Base-by-base conservation (phyloP, 2,113 vertebrate species). In the Telmatochromis bifrenatus region DNA sequence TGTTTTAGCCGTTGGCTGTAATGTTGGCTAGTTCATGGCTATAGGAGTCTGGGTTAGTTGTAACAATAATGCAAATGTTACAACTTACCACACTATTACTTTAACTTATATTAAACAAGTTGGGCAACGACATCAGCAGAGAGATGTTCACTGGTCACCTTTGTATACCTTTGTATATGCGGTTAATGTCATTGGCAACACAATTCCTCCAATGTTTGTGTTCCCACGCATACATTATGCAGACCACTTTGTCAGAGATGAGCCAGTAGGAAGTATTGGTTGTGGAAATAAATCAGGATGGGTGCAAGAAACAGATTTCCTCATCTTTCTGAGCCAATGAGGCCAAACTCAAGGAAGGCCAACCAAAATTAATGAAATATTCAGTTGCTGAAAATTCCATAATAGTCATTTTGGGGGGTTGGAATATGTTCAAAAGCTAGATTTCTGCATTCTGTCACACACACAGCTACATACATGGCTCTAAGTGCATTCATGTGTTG, bases 71-170 rank as follows among this genome's bases (percentile, higher is more conserved):
- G 51, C 51, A 53, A 0, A 53, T 53, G 19, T 53, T 21, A 21
- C 47, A 21, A 53, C 9, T 53, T 53, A 53, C 51, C 19, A 11
- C 51, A 53, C 51, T 21, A 21, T 54, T 54, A 21, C 51, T 54
- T 21, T 54, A 54, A 21, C n/a, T 54, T 1, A 54, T 54, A 12
- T 54, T 21, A 54, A 54, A 54, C 53, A 54, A 54, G n/a, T 23
- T 54, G n/a, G 53, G 3, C 10, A 21, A 12, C 0, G n/a, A 21
- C 19, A 1, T 21, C 51, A 53, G 51, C 51, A 21, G 51, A 53
- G 51, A 53, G 51, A 53, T 0, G 51, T 0, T 54, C 51, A 54
- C n/a, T 21, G 5, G n/a, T 54, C 53, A 0, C n/a, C 0, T 21
- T 54, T 54, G n/a, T 12, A 54, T 54, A 21, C n/a, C 0, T 21